Conservation (phyloP, 1,140 invertebrate species). For the Thalassaphorura encarpata region DNA sequence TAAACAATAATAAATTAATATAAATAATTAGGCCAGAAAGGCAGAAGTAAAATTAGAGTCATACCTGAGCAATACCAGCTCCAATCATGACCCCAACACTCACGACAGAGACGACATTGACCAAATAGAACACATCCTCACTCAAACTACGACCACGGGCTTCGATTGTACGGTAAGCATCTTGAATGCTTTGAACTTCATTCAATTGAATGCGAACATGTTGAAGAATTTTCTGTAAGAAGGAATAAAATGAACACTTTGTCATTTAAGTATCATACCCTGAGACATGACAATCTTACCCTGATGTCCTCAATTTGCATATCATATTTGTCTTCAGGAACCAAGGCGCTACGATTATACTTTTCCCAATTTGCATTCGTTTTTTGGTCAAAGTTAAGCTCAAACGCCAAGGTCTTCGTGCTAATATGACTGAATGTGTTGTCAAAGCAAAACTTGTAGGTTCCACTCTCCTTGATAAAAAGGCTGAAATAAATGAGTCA, state of each 20-base stretch:
- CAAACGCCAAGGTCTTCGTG: conserved; percentile 69
- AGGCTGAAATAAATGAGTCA: background rate
- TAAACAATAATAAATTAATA: no score
- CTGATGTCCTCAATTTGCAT: background rate
- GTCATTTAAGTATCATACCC: background rate
- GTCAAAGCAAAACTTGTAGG: conserved; percentile 53
- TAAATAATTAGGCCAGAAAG: no score
- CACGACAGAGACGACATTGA: no score
- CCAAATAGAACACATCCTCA: no score
- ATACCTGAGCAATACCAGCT: no score
- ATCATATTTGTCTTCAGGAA: background rate
- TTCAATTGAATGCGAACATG: conserved; percentile 50
- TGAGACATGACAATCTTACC: background rate
- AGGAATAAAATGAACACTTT: background rate
- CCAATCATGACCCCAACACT: no score
- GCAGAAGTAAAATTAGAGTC: no score
- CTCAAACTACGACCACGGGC: conserved; percentile 67
- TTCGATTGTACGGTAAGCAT: conserved; percentile 58
- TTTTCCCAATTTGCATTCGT: conserved; percentile 39
- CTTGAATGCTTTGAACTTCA: conserved; percentile 57
- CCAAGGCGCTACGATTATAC: background rate
- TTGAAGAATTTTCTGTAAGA: conserved; percentile 44
- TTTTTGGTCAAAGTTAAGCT: conserved; percentile 52
- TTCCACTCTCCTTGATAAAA: conserved; percentile 2
- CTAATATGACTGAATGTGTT: conserved; percentile 68